Conservation (phyloP, 2,797 vertebrate species). For the Buphagus erythrorhynchus region DNA sequence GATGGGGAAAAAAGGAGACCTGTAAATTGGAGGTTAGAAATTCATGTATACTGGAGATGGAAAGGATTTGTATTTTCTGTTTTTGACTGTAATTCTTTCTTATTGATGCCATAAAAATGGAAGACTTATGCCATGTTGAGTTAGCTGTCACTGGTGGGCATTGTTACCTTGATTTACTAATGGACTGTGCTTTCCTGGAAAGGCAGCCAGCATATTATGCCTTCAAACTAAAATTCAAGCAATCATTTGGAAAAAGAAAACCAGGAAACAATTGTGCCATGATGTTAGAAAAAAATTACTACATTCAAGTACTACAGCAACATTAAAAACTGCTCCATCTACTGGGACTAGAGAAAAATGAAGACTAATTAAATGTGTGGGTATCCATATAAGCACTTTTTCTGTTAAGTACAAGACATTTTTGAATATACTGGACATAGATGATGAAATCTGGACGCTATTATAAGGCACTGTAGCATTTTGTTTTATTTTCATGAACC, state of each 20-base stretch:
- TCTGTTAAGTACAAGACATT: neutral
- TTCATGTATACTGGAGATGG: neutral
- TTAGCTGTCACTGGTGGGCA: conserved; percentile 1
- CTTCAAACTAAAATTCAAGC: conserved; percentile 43
- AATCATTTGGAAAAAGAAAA: neutral
- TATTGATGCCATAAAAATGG: neutral
- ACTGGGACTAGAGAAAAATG: conserved; percentile 44
- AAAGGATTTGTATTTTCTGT: neutral
- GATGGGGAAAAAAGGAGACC: neutral
- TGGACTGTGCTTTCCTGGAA: neutral
- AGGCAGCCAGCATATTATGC: neutral
- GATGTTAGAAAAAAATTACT: neutral
- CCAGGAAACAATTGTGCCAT: neutral
- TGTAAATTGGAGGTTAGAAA: neutral
- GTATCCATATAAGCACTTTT: neutral
- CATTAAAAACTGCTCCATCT: conserved; percentile 67
- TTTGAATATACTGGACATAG: neutral
- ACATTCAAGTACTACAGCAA: neutral
- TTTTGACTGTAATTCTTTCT: conserved; percentile 40
- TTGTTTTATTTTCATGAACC: neutral
- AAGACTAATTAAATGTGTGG: neutral
- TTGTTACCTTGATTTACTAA: conserved; percentile 42
- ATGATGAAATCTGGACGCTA: neutral
- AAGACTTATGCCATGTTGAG: conserved; percentile 25
- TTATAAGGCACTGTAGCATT: neutral